Evolutionary conservation across 2,888 invertebrate species (phyloP), one percentile per base, ranked within the genome.

Genomic region (Parnassius orleans): DNA sequence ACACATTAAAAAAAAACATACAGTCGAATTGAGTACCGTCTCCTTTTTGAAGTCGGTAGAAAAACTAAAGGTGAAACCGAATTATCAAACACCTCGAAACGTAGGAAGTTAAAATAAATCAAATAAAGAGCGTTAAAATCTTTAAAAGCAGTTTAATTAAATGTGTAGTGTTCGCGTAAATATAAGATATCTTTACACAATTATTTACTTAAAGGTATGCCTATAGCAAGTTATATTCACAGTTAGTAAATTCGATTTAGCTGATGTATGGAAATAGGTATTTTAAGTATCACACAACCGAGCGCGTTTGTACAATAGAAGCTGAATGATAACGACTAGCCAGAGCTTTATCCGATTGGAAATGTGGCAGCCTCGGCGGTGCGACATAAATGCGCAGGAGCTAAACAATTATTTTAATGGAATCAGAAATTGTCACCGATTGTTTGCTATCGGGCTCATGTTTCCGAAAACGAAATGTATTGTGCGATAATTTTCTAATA

Each of bases 361-460:
- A 63, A 63, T 60, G 59, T 60, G 60, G 56, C 63, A 60, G 63
- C 59, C 56, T 51, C 56, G 47, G 63, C 60, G 63, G 60, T 57
- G 48, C 63, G 11, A 60, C 57, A 53, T 56, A 57, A 56, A 63
- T 60, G 56, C 63, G 52, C 50, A 58, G 15, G 58, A 59, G 53
- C 60, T 60, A 57, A 63, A 60, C 63, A 60, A 63, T 63, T 60
- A 63, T 63, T 63, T 57, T 60, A 63, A 57, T 60, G 63, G 53
- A 60, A 56, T 56, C 60, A 60, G 63, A 63, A 63, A 59, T 59
- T 56, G 55, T 52, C 58, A 58, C 54, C 51, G 54, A 63, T 63
- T 54, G 57, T 62, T 58, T 53, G 53, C 46, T 57, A 57, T 47
- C 42, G 43, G 42, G 15, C 14, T n/a, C 9, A 12, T 41, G 44